Conservation (phyloP, 2,113 vertebrate species). For the Falcunculus frontatus region DNA sequence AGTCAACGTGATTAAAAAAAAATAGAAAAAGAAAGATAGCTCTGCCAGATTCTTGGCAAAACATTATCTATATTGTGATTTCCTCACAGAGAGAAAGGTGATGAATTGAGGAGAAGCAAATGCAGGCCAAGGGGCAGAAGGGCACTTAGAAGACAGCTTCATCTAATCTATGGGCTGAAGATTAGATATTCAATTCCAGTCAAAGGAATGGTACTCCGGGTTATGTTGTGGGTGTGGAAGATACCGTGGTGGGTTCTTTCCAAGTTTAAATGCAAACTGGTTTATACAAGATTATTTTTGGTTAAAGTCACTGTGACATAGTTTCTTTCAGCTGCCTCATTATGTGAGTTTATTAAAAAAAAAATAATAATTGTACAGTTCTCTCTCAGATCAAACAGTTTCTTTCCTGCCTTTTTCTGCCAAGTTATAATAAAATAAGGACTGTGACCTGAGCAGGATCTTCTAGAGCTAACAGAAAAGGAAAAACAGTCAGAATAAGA, state of each 20-base stretch:
- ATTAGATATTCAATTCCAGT: constrained; percentile 58
- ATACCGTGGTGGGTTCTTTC: background rate
- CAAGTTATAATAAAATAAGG: constrained; percentile 44
- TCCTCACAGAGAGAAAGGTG: constrained; percentile 48
- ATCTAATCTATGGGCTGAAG: constrained; percentile 32
- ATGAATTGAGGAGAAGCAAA: constrained; percentile 53
- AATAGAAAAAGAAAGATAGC: background rate
- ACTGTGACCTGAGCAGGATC: constrained; percentile 27
- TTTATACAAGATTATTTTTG: constrained; percentile 56
- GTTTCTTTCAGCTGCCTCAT: constrained; percentile 20
- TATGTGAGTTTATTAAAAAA: background rate
- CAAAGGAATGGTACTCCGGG: constrained; percentile 24
- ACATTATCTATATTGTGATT: constrained; percentile 47
- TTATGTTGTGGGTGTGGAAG: constrained; percentile 60
- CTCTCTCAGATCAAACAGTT: constrained; percentile 17
- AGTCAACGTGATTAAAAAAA: background rate
- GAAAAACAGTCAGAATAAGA: background rate
- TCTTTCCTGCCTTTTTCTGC: constrained; percentile 5
- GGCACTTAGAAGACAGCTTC: background rate
- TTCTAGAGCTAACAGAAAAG: constrained; percentile 3
- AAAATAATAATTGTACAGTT: background rate
- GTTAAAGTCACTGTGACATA: constrained; percentile 48
- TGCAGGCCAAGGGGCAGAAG: constrained; percentile 34
- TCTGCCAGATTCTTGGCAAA: constrained; percentile 56
- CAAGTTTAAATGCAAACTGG: constrained; percentile 50